phyloP scores from a whole-genome alignment of 2,113 vertebrate genomes.

The Petroica traversi region DNA sequence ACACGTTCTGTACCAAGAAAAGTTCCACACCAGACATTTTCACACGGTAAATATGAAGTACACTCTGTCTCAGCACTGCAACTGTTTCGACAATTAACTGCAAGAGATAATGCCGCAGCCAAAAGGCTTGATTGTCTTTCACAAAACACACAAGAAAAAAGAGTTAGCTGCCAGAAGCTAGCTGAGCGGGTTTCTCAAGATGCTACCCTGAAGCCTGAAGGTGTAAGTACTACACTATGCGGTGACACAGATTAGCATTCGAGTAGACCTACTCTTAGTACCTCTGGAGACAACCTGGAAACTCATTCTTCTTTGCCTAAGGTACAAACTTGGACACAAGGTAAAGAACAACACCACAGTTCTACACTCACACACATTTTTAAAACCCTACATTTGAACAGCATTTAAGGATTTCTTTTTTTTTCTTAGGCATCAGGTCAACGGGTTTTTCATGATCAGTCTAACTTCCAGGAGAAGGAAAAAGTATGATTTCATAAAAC shows the following conservation, averaged over 20 bases:
- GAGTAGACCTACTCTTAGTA: not conserved
- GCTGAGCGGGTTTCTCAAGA: not conserved
- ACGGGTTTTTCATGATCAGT: slow-evolving; percentile 27
- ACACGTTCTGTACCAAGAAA: not conserved
- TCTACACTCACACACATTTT: not conserved
- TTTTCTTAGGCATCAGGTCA: slow-evolving; percentile 27
- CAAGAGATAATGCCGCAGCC: not conserved
- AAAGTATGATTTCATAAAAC: slow-evolving; percentile 70
- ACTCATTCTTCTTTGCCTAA: not conserved
- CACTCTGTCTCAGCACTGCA: not conserved
- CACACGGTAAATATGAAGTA: not conserved
- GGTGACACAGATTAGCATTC: not conserved
- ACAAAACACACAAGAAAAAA: not conserved
- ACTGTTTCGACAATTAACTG: not conserved
- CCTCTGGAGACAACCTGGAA: not conserved
- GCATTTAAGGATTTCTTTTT: slow-evolving; percentile 38
- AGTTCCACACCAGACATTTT: not conserved
- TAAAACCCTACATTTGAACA: not conserved
- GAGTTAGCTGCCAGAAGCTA: not conserved
- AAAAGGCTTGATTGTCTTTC: not conserved
- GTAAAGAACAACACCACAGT: not conserved
- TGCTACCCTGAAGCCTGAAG: not conserved
- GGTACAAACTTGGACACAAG: not conserved
- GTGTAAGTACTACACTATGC: not conserved
- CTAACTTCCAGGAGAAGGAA: slow-evolving; percentile 50